phyloP scores from a whole-genome alignment of 2,888 invertebrate species.

The Eupeodes luniger region DNA sequence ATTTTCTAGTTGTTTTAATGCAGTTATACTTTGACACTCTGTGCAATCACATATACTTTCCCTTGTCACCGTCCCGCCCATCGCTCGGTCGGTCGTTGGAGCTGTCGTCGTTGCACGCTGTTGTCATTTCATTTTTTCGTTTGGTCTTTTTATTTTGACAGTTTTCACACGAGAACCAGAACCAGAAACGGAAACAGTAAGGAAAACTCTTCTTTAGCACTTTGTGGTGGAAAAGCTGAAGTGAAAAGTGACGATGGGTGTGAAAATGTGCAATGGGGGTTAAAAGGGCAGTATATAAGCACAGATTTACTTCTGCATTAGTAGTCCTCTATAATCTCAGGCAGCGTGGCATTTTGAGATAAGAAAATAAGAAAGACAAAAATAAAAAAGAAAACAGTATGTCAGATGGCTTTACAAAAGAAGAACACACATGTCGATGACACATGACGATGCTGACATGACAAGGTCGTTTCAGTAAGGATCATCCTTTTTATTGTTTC shows the following conservation, averaged over 20 bases:
- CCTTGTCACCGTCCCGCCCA: not conserved
- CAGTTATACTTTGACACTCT: slow-evolving; percentile 45
- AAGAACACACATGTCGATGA: slow-evolving; percentile 39
- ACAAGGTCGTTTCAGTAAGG: slow-evolving; percentile 59
- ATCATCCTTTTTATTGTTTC: slow-evolving; percentile 56
- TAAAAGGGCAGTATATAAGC: slow-evolving; percentile 20
- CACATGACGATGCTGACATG: slow-evolving; percentile 51
- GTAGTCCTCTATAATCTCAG: slow-evolving; percentile 42
- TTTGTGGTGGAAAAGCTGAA: slow-evolving; percentile 42
- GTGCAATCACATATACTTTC: slow-evolving; percentile 28
- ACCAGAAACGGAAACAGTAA: slow-evolving; percentile 18
- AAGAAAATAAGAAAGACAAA: too few relatives aligned
- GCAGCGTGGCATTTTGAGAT: slow-evolving; percentile 23
- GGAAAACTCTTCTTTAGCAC: slow-evolving; percentile 36
- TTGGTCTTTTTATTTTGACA: slow-evolving; percentile 4
- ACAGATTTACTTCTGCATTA: not conserved
- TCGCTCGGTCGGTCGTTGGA: too few relatives aligned
- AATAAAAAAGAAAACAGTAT: slow-evolving; percentile 25
- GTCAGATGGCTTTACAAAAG: slow-evolving; percentile 22
- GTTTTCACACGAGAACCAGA: slow-evolving; percentile 32
- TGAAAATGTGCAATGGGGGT: slow-evolving; percentile 5
- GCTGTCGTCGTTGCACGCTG: not conserved
- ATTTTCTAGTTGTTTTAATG: slow-evolving; percentile 65
- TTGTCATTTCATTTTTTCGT: not conserved
- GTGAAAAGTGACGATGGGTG: slow-evolving; percentile 23